Percentiles rank a stretch among this genome's conserved stretches.
phyloP scores from a whole-genome alignment of 2,888 invertebrate species.

The Acanthacorydalis orientalis region DNA sequence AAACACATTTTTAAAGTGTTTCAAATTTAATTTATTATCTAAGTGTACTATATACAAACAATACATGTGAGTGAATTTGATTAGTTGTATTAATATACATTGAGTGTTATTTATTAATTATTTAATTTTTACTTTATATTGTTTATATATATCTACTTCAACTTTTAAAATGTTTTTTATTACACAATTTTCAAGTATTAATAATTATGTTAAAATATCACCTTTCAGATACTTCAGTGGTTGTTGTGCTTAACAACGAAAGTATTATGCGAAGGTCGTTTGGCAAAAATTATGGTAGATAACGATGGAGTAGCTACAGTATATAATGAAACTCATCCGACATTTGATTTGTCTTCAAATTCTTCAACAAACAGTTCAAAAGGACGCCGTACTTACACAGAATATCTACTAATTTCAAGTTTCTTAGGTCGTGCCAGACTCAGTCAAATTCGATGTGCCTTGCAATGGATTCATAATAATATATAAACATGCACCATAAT shows the following conservation, averaged over 20 bases:
- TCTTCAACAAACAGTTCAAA: constrained; percentile 19
- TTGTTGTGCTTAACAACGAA: constrained; percentile 56
- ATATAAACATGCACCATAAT: constrained; percentile 6
- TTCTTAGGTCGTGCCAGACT: constrained; percentile 47
- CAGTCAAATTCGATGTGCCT: constrained; percentile 38
- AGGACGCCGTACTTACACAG: constrained; percentile 47
- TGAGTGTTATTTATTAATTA: no score
- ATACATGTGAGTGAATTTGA: no score
- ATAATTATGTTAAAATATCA: constrained; percentile 7
- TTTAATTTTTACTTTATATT: no score
- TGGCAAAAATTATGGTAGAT: constrained; percentile 15
- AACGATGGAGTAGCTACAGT: constrained; percentile 5
- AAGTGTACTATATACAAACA: no score
- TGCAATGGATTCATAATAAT: constrained; percentile 43
- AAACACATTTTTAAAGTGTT: no score
- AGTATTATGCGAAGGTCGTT: constrained; percentile 46
- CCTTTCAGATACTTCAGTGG: constrained; percentile 51
- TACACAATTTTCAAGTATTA: no score
- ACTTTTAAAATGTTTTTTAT: no score
- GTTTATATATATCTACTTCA: no score
- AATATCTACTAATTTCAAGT: constrained; percentile 53
- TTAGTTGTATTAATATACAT: no score
- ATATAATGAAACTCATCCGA: constrained; percentile 5
- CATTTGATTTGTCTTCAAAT: background rate
- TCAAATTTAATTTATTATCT: no score